A percentile compares a stretch with the other conserved stretches of the same genome.
phyloP scores from a whole-genome alignment of 1,140 invertebrate species.

The Aphelenchoides besseyi region DNA sequence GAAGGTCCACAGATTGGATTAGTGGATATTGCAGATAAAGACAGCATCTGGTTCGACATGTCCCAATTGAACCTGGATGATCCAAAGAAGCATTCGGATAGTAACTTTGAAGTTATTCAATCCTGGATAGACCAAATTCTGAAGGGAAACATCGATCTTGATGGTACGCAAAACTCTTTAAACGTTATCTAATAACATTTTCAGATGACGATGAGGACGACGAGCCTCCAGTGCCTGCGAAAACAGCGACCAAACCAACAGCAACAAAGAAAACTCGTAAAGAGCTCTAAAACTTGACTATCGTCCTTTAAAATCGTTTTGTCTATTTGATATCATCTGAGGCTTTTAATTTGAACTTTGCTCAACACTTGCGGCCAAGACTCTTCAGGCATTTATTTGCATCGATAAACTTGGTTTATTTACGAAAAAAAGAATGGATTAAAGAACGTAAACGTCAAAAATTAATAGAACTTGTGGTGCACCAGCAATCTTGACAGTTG shows the following conservation, averaged over 20 bases:
- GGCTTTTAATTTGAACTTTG: not conserved
- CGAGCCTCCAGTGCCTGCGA: constrained; percentile 40
- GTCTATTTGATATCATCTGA: not conserved
- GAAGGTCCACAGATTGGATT: constrained; percentile 62
- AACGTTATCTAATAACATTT: constrained; percentile 9
- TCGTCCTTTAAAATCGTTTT: not conserved
- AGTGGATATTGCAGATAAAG: constrained; percentile 62
- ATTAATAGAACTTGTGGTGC: too few species aligned
- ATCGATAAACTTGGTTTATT: too few species aligned
- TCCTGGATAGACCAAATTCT: constrained; percentile 62
- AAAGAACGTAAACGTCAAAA: too few species aligned
- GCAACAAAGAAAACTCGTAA: constrained; percentile 28
- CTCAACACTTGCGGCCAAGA: constrained; percentile 1
- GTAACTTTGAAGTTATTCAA: constrained; percentile 60
- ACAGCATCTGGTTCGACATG: constrained; percentile 63
- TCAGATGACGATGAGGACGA: constrained; percentile 59
- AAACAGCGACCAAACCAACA: constrained; percentile 35
- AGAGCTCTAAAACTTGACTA: constrained; percentile 12
- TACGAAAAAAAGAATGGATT: too few species aligned
- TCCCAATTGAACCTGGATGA: constrained; percentile 61
- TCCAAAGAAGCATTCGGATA: constrained; percentile 60
- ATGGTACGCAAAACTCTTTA: constrained; percentile 41
- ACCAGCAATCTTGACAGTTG: too few species aligned
- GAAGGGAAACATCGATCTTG: constrained; percentile 55
- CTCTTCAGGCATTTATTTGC: not conserved